Evolutionary conservation across 2,888 invertebrate genomes (phyloP).

Genomic region (Drosophila differens): DNA sequence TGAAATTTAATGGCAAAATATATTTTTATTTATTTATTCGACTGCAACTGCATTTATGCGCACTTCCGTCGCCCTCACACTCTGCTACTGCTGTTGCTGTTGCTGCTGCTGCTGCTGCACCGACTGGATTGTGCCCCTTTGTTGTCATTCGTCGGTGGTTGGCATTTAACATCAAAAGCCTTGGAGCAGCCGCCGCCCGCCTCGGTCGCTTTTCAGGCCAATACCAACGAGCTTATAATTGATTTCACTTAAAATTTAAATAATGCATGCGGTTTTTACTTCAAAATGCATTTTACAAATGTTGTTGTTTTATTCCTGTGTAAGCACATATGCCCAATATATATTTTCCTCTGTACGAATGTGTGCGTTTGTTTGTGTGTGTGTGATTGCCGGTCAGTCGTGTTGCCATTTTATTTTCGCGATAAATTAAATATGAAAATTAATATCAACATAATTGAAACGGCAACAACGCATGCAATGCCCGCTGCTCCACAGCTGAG

Average conservation of each 20-base stretch:
- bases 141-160: conserved; percentile 37
- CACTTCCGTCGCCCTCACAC: conserved; percentile 68
- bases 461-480: conserved; percentile 52
- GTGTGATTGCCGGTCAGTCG: conserved; percentile 27
- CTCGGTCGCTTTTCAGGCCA: neutral
- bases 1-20: conserved; percentile 84
- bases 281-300: conserved; percentile 77
- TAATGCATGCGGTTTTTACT: conserved; percentile 81
- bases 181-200: conserved; percentile 21
- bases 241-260: conserved; percentile 81
- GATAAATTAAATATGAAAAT: conserved; percentile 82
- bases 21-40: conserved; percentile 81
- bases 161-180: conserved; percentile 75
- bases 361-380: neutral
- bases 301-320: conserved; percentile 26
- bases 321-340: neutral
- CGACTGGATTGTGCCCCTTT: neutral
- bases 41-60: conserved; percentile 79
- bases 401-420: conserved; percentile 57
- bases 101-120: neutral
- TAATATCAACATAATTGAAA: conserved; percentile 82
- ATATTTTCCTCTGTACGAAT: neutral
- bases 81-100: neutral
- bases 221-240: conserved; percentile 72
- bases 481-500: conserved; percentile 48